Evolutionary conservation across 2,888 invertebrate species (phyloP), one percentile per base, ranked within the genome.

Genomic region (Colletes collaris): DNA sequence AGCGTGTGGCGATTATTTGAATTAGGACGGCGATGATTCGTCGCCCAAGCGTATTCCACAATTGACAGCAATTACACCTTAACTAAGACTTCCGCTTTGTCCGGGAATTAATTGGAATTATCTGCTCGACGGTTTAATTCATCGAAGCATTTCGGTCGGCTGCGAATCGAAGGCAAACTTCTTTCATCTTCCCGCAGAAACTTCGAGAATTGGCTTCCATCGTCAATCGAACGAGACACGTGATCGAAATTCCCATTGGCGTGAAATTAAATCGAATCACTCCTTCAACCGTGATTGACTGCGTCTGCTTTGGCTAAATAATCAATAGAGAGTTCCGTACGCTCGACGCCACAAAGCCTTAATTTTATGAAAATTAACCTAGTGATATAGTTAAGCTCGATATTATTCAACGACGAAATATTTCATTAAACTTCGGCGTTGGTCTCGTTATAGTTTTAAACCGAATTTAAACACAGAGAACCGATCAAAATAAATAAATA

Each of bases 51-150:
- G 40, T 5, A 59, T 3, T 58, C 44, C 50, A 4, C 72, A 55
- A 76, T 64, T 76, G 60, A 62, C 44, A 35, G 46, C 53, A 72
- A 72, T 76, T 76, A 62, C 19, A 35, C 5, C 55, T 56, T 56
- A 73, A 76, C 59, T 72, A 66, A 80, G 72, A 69, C 68, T 66
- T 76, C 79, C 70, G 70, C 13, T 75, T 65, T 63, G 60, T 44
- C 55, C 11, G 52, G 46, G 44, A 62, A 80, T 70, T 75, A 75
- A 74, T 58, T 44, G 55, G 40, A 66, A 70, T 72, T 72, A 56
- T 56, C 75, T 27, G 40, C 27, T 74, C 68, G 44, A 73, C 19
- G 2, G 66, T 58, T 73, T 46, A 44, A 66, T 19, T 60, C 56
- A 63, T 11, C 5, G 49, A 4, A 35, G 60, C 13, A 16, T 13